A percentile compares a stretch with the other conserved stretches of the same genome.
phyloP scores from a whole-genome alignment of 2,888 invertebrate genomes.

The Perithous albicinctus region DNA sequence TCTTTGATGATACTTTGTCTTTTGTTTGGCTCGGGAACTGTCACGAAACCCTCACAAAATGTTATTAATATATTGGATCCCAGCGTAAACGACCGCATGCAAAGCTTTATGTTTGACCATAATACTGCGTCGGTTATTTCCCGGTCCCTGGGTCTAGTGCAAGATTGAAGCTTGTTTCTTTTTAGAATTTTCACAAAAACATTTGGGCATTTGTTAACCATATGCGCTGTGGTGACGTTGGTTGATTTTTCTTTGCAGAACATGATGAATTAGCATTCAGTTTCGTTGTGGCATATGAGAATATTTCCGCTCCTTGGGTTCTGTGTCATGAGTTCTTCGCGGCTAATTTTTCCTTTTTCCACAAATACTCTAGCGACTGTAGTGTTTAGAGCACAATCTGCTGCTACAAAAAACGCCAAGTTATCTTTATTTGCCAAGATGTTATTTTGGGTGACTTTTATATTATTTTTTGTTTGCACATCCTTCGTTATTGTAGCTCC shows the following conservation, averaged over 20 bases:
- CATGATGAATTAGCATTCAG: not conserved
- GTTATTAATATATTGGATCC: not conserved
- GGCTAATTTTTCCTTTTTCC: not conserved
- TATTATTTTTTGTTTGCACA: not conserved
- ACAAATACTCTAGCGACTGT: conserved; percentile 1
- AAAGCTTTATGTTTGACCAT: not conserved
- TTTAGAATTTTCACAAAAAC: not conserved
- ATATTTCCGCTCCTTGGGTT: not conserved
- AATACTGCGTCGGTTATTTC: not conserved
- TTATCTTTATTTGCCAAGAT: conserved; percentile 7
- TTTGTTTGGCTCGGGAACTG: conserved; percentile 18
- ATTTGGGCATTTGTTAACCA: not conserved
- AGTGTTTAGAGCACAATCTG: not conserved
- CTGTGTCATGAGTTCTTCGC: not conserved
- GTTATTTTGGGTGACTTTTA: not conserved
- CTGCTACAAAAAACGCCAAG: conserved; percentile 15
- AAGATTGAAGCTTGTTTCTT: conserved; percentile 7
- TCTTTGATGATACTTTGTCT: conserved; percentile 44
- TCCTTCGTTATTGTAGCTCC: too few relatives aligned
- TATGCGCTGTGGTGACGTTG: not conserved
- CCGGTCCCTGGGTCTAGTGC: conserved; percentile 21
- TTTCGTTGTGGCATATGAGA: not conserved
- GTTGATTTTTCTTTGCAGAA: conserved; percentile 2
- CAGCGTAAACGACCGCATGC: not conserved
- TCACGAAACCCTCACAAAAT: conserved; percentile 30